A percentile compares a stretch with the other conserved stretches of the same genome.
Evolutionary conservation across 2,888 invertebrate species (phyloP).

Genomic region (Diploptera punctata): DNA sequence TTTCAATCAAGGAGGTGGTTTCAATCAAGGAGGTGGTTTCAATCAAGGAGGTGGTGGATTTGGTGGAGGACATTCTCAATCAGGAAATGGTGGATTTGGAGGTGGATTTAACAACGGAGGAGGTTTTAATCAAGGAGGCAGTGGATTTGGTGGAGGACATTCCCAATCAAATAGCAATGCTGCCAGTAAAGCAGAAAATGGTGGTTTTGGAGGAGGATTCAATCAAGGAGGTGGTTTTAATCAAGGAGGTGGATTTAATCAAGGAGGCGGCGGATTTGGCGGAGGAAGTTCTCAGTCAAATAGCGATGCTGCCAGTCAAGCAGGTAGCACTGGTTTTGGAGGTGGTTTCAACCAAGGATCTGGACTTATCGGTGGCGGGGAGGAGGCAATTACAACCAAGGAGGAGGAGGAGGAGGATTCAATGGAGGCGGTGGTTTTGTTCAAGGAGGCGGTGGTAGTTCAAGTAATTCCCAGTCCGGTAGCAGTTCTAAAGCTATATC

Average conservation of each 20-base stretch:
- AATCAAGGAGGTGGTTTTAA: neutral
- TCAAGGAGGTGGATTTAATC: neutral
- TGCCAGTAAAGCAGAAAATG: no score
- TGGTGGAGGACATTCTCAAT: neutral
- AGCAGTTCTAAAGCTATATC: neutral
- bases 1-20: neutral
- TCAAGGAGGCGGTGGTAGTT: neutral
- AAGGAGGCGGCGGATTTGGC: constrained; percentile 3
- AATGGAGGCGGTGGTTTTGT: neutral
- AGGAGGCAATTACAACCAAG: no score
- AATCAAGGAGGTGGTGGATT: neutral
- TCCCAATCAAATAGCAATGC: no score
- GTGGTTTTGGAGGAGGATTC: neutral
- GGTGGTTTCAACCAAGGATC: neutral
- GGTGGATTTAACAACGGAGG: neutral
- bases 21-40: neutral
- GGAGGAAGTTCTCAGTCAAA: neutral
- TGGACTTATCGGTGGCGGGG: no score
- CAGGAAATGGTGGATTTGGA: no score
- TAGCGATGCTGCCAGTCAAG: constrained; percentile 3
- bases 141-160: neutral
- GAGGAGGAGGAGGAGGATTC: neutral
- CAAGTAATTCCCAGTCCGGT: neutral
- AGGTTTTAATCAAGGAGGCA: neutral
- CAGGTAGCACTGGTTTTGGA: neutral